Evolutionary conservation across 2,797 vertebrate species (phyloP), one percentile per base, ranked within the genome.

Genomic region (Brachyalestes nurse): DNA sequence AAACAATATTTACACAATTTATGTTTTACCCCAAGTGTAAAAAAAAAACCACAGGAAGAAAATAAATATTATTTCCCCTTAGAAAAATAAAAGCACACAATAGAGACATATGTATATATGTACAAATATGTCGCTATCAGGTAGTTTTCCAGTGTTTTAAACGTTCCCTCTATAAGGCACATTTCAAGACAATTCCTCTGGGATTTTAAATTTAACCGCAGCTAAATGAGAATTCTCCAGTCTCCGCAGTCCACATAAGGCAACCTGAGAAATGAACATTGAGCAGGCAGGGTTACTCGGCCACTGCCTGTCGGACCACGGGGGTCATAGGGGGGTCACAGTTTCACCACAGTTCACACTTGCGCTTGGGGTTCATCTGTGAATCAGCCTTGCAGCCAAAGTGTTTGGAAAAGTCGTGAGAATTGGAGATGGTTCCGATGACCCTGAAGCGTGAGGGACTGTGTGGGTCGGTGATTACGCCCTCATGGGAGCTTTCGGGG

Each of bases 401-500:
- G 90, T 99, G 97, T 88, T 96, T 85, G 0, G 98, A 96, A 67
- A 99, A 99, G 74, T 97, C 97, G 0, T 14, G 87, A 5, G 97
- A 99, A 85, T 99, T 99, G 86, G 98, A 97, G 84, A 99, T 84
- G 0, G 97, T 96, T 86, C 98, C 98, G 0, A 99, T 96, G 91
- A 99, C 97, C 0, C 98, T 91, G 86, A 96, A 99, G 38, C 95
- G 95, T 0, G 98, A 97, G 0, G 98, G 98, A 83, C 98, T 99
- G 93, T 99, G 98, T 0, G 97, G 95, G 78, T 99, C 98, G 0
- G 98, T 98, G 91, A 99, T 96, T 34, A 99, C 91, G 0, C 97
- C 97, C 88, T 99, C 98, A 0, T 99, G 97, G 0, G 96, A 96
- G 86, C 98, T 99, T 91, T 99, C 98, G 0, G 96, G 95, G 0